These are phyloP conservation scores for Cenopis cana DNA, from an alignment of 2,888 invertebrate species.

Conservation along the genomic window DNA sequence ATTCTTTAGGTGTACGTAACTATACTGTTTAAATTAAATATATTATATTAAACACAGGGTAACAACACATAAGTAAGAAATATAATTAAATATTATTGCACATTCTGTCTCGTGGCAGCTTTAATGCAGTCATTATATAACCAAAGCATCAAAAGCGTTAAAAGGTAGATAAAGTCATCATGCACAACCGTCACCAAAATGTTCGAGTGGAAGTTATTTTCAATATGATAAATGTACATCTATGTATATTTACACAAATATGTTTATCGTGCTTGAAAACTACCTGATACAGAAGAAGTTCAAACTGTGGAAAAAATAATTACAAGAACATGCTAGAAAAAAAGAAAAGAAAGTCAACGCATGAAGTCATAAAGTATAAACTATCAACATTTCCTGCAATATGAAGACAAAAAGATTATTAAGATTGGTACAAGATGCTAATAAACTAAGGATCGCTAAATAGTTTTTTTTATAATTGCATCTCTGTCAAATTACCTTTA, in stretches of 20 bases:
- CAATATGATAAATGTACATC: conserved; percentile 54
- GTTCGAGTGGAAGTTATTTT: conserved; percentile 65
- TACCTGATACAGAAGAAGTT: conserved; percentile 80
- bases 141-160: conserved; percentile 73
- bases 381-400: conserved; percentile 84
- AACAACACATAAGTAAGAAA: conserved; percentile 63
- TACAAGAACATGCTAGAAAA: conserved; percentile 80
- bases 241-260: conserved; percentile 69
- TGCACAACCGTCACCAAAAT: conserved; percentile 70
- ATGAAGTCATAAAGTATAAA: conserved; percentile 80
- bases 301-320: conserved; percentile 78
- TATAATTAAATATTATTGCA: conserved; percentile 69
- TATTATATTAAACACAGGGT: conserved; percentile 37
- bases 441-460: conserved; percentile 69
- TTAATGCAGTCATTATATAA: conserved; percentile 73
- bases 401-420: conserved; percentile 83
- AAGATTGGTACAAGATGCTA: conserved; percentile 76
- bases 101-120: conserved; percentile 83
- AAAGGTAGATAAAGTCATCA: conserved; percentile 56
- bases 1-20: not conserved
- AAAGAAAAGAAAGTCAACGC: conserved; percentile 76
- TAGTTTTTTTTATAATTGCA: conserved; percentile 63
- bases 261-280: conserved; percentile 73
- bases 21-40: not conserved
- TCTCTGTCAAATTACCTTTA: conserved; percentile 91